phyloP scores from a whole-genome alignment of 2,113 vertebrate genomes.

The Cyprinodon variegatus region DNA sequence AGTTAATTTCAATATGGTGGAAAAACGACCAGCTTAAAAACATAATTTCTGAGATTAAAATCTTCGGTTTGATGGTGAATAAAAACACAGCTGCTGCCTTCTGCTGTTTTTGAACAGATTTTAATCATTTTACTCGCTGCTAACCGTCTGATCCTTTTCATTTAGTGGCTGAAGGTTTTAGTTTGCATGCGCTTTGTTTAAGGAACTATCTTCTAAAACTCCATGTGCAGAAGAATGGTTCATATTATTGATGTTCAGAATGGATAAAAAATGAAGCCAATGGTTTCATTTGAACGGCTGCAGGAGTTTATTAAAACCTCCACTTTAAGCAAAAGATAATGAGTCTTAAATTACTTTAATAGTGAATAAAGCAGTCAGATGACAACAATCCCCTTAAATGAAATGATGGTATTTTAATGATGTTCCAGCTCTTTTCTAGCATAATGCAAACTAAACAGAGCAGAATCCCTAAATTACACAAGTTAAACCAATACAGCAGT shows the following conservation, averaged over 20 bases:
- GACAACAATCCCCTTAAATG: conserved; percentile 58
- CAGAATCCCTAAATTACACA: conserved; percentile 53
- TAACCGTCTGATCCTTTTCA: neutral
- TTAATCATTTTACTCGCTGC: neutral
- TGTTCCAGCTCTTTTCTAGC: conserved; percentile 14
- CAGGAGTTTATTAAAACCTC: no score
- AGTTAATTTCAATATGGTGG: no score
- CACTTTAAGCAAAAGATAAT: neutral
- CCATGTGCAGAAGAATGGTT: no score
- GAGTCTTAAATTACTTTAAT: neutral
- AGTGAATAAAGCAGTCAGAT: conserved; percentile 48
- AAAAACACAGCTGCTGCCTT: neutral
- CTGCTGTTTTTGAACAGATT: neutral
- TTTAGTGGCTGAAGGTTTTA: neutral
- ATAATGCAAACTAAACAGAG: conserved; percentile 48
- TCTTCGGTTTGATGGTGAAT: no score
- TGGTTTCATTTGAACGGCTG: neutral
- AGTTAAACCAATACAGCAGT: neutral
- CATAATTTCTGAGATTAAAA: no score
- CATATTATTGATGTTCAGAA: no score
- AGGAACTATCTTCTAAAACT: no score
- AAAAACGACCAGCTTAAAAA: no score
- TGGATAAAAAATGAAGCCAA: neutral
- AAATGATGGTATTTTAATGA: conserved; percentile 55
- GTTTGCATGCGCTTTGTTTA: no score